Evolutionary conservation across 2,113 vertebrate species (phyloP), one percentile per base, ranked within the genome.

Genomic region (Chrysochloris asiatica): DNA sequence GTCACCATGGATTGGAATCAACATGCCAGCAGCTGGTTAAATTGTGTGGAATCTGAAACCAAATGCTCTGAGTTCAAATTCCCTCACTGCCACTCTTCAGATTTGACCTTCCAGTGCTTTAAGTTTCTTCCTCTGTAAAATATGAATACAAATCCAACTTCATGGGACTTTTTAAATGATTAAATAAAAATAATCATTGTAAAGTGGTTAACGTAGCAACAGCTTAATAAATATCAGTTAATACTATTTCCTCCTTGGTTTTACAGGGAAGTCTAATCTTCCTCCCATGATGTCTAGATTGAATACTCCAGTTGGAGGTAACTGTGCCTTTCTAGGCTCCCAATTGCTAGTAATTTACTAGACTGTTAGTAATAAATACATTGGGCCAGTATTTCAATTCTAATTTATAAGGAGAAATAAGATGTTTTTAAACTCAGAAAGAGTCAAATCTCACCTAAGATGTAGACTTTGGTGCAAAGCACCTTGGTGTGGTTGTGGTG

Each of bases 241-340:
- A 72, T 83, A 56, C 83, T 52, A 72, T 61, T 88, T 84, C 47
- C 33, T 67, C 38, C 36, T 83, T 47, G 19, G 14, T 21, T 47
- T 90, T 28, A 90, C 79, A 48, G 48, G 19, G 79, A 90, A 67
- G 10, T 69, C 73, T 79, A 67, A 21, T 78, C 59, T 84, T 84
- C 56, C 65, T 59, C 30, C 6, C 13, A 11, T 52, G 59, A 52
- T 22, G 36, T 48, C 21, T 69, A 26, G 79, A 45, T 83, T 56
- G 52, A 83, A 67, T 56, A 56, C 82, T 84, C 50, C 73, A 1
- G 11, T n/a, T n/a, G n/a, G n/a, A n/a, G n/a, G 72, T 38, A 19
- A 73, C 24, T 69, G 63, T 90, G n/a, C 30, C 47, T 83, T 56
- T 72, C n/a, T 77, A 21, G 36, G 3, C 17, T 43, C 38, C n/a